Base-by-base conservation (phyloP, 2,113 vertebrate species). In the Phodopus roborovskii region DNA sequence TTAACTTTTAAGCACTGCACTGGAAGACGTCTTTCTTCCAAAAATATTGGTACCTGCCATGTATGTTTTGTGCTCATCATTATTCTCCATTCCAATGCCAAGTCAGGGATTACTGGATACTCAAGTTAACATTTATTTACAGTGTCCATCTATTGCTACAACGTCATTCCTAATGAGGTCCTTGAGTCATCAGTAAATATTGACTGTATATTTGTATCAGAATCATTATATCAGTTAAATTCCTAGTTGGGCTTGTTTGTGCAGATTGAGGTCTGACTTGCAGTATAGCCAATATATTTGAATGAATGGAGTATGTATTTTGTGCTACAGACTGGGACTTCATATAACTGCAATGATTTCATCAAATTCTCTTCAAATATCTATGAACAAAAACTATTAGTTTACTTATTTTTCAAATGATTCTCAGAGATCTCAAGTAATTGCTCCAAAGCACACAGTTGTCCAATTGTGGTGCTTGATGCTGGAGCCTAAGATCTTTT, bases 331-430 rank as follows among this genome's bases (percentile, higher is more conserved):
- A 71, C 28, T 53, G 26, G 88, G 86, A 60, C 4, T 56, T 20
- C 5, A 12, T 93, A 87, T 87, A 58, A 3, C n/a, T 26, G 78
- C 45, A 82, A 75, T 15, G 39, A 73, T 58, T 64, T 71, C 58
- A 56, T 68, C 83, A 87, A 73, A 86, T 92, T 87, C 95, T 92
- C 58, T 39, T 68, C 53, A 70, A 88, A 60, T 24, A 11, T 5
- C 10, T 68, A 2, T 94, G 12, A 87, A 45, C n/a, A 88, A 89
- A 33, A 81, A 92, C 62, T 84, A 62, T 81, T 83, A 45, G 48
- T 85, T 77, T 22, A 75, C 4, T 89, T 89, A 89, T 48, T 94
- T 95, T 90, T 60, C 62, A 94, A 39, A 62, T 24, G 9, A 89
- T 42, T 24, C 22, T 56, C 15, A 85, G 39, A 53, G 48, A 84